Conservation (phyloP, 2,797 vertebrate species). For the Myotis findleyi region DNA sequence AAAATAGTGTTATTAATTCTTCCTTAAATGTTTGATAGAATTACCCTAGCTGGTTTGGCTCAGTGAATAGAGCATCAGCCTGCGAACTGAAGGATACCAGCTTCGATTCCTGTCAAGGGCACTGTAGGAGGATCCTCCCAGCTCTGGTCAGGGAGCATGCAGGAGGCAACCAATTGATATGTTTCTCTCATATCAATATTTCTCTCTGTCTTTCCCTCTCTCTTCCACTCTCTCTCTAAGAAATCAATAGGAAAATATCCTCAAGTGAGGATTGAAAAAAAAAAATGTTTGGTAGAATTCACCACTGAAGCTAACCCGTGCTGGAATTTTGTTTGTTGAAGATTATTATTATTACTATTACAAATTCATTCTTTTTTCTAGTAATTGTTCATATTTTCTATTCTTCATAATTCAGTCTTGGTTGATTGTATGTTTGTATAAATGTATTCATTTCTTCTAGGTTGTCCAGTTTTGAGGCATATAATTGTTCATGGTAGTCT, state of each 20-base stretch:
- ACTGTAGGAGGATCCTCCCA: no score
- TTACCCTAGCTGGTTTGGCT: background rate
- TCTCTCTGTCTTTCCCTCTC: no score
- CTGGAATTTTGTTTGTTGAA: background rate
- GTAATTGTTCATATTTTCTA: background rate
- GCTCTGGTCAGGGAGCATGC: no score
- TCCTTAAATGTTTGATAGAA: background rate
- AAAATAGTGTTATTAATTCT: background rate
- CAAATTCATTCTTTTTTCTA: background rate
- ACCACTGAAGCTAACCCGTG: background rate
- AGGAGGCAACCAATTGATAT: no score
- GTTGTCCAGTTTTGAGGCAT: background rate
- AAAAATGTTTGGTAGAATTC: background rate
- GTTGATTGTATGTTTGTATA: background rate
- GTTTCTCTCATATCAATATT: no score
- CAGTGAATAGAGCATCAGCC: no score
- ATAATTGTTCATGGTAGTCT: background rate
- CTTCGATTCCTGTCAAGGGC: no score
- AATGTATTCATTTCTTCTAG: background rate
- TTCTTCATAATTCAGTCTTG: background rate
- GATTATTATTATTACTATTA: background rate
- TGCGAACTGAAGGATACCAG: no score
- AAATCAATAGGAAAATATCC: no score
- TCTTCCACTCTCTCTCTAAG: no score
- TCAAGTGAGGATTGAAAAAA: no score